phyloP scores from a whole-genome alignment of 35 echinoderm and acorn worm genomes.

The Ophioderma brevispina region DNA sequence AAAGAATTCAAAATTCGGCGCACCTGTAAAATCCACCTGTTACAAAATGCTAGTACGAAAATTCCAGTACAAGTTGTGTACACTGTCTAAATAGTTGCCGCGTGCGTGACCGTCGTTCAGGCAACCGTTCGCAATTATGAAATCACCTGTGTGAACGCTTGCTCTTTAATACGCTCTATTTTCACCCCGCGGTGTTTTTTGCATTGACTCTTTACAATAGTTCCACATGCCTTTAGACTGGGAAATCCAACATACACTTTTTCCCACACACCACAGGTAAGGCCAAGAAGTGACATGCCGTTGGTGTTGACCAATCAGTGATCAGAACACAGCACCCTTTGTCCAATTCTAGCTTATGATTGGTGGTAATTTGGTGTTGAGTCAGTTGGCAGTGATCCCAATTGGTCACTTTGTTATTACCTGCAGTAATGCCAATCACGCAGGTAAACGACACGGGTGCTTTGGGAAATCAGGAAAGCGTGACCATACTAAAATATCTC shows the following conservation, averaged over 20 bases:
- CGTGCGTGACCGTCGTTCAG: not conserved
- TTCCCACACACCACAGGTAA: not conserved
- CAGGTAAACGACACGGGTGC: too few species aligned
- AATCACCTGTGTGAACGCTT: not conserved
- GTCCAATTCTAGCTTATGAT: not conserved
- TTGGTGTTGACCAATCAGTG: not conserved
- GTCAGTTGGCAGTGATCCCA: not conserved
- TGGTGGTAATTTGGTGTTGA: not conserved
- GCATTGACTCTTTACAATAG: constrained; percentile 3
- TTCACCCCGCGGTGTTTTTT: not conserved
- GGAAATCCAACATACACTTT: not conserved
- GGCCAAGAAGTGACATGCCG: not conserved
- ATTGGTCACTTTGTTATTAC: too few species aligned
- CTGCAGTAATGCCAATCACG: not conserved
- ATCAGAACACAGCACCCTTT: not conserved
- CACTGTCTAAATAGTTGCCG: not conserved
- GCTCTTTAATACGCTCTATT: not conserved
- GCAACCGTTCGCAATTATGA: not conserved
- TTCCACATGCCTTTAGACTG: not conserved
- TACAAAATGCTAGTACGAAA: not conserved
- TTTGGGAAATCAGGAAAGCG: not conserved
- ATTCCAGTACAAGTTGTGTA: not conserved
- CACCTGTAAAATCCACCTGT: constrained; percentile 8
- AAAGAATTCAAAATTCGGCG: too few species aligned
- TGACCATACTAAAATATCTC: not conserved